These are phyloP conservation scores for Burhinus oedicnemus DNA, from an alignment of 2,113 vertebrate species.

Conservation along the genomic window DNA sequence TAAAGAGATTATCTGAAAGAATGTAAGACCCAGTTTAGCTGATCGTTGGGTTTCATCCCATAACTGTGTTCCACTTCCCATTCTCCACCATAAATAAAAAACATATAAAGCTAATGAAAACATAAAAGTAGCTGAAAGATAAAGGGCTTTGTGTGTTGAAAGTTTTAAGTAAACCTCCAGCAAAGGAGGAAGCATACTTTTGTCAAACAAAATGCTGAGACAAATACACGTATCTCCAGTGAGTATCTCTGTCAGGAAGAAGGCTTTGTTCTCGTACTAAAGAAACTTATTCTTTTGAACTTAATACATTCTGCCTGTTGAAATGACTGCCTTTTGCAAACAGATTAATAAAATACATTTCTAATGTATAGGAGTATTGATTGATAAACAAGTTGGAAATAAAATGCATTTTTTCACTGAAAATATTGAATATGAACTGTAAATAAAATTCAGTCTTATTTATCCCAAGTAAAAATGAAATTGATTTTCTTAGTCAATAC, in stretches of 20 bases:
- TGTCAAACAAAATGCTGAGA: conserved; percentile 22
- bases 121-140: neutral
- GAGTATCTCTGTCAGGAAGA: neutral
- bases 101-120: neutral
- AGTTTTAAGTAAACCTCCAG: neutral
- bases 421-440: neutral
- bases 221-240: neutral
- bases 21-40: neutral
- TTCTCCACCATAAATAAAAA: neutral
- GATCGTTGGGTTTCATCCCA: conserved; percentile 16
- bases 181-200: neutral
- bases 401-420: neutral
- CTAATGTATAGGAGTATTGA: neutral
- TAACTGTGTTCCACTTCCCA: conserved; percentile 6
- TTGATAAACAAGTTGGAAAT: neutral
- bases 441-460: neutral
- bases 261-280: conserved; percentile 12
- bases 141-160: neutral
- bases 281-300: neutral
- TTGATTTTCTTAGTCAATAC: neutral
- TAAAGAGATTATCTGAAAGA: conserved; percentile 40
- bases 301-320: neutral
- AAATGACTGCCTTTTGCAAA: conserved; percentile 7
- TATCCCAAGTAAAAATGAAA: neutral
- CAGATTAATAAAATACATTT: neutral